Base-by-base conservation (phyloP, 2,797 vertebrate species). In the Propithecus deckenii region DNA sequence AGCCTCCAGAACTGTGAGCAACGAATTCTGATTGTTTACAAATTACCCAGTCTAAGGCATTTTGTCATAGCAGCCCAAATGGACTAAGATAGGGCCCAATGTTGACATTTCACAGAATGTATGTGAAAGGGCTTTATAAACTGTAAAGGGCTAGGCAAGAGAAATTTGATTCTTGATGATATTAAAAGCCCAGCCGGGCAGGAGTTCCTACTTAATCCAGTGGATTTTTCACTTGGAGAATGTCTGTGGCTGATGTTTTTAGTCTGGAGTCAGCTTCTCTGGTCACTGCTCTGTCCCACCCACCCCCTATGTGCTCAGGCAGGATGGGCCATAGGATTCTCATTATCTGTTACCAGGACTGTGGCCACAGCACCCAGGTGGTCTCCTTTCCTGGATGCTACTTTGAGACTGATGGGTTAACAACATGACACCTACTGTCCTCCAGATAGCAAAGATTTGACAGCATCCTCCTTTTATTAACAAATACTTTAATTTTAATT, bases 251-350 rank as follows among this genome's bases (percentile, higher is more conserved):
- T 71, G 67, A 28, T 20, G 9, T 4, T 38, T 69, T 61, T 18
- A 17, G 15, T 63, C 50, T 63, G 10, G 17, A 48, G 25, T 59
- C 2, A 0, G 32, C 12, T 50, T 41, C 41, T 59, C 32, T 28
- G 52, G 8, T 12, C 0, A 0, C 12, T 25, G 25, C 35, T 18
- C 14, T 4, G 1, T 25, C 1, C 10, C 57, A 13, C 23, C 14
- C 17, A 59, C 4, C 2, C 3, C 28, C 17, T 9, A 2, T 32
- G 0, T 1, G 11, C 5, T 1, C 0, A 0, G 59, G 52, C 14
- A n/a, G 41, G 50, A 57, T 0, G 0, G n/a, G 18, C 2, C 0
- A 2, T 5, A 22, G 38, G 52, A 22, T 10, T 20, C 71, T 28
- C 0, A 2, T 14, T 6, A 9, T 30, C 38, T 22, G 22, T 79